A percentile compares a stretch with the other conserved stretches of the same genome.
Evolutionary conservation across 2,113 vertebrate genomes (phyloP).

Genomic region (Macheiramphus alcinus): DNA sequence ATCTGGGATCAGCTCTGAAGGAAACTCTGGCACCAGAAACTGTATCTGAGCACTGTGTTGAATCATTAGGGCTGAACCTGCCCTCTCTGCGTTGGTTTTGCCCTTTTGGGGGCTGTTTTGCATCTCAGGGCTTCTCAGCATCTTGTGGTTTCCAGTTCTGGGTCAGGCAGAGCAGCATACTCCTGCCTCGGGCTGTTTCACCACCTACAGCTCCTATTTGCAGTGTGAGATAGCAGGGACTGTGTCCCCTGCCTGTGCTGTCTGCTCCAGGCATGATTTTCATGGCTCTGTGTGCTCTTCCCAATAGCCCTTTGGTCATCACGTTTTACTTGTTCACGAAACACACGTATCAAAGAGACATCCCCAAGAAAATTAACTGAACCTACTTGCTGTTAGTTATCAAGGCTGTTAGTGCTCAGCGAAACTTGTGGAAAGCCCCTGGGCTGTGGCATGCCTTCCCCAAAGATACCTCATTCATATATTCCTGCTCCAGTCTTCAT

Average conservation of each 20-base stretch:
- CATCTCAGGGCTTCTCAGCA: not conserved
- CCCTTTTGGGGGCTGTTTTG: not conserved
- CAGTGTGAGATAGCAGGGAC: not conserved
- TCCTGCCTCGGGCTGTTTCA: not conserved
- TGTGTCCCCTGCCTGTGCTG: not conserved
- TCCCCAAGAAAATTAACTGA: not conserved
- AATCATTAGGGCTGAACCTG: not conserved
- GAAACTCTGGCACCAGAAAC: not conserved
- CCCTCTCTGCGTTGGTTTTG: not conserved
- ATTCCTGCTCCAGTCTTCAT: not conserved
- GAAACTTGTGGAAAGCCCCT: not conserved
- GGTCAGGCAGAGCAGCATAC: not conserved
- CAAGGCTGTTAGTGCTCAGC: not conserved
- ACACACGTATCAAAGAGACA: not conserved
- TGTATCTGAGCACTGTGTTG: not conserved
- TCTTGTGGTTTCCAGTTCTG: not conserved
- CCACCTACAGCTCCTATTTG: not conserved
- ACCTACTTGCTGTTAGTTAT: not conserved
- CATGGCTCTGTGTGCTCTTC: not conserved
- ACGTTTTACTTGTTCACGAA: not conserved
- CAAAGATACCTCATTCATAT: not conserved
- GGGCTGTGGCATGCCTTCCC: not conserved
- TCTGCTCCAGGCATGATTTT: not conserved
- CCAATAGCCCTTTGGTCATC: not conserved
- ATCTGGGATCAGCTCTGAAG: not conserved